Conservation (phyloP, 2,113 vertebrate species). For the Procavia capensis region DNA sequence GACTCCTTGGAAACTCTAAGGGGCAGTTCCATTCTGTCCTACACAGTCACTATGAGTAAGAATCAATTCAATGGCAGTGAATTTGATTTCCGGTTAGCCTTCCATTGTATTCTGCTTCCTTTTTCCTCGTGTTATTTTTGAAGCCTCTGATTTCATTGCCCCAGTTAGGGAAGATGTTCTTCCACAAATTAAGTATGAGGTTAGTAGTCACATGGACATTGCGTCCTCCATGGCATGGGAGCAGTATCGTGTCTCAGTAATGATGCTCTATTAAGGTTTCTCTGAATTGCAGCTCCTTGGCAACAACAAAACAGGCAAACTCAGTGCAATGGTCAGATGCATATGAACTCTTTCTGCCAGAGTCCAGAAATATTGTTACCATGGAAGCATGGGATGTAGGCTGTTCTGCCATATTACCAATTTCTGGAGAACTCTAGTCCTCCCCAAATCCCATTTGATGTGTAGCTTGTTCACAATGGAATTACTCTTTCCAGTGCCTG, state of each 20-base stretch:
- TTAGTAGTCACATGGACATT: background rate
- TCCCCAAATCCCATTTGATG: background rate
- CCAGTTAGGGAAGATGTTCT: background rate
- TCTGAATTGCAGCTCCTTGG: background rate
- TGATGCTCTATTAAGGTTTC: background rate
- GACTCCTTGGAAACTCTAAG: no score
- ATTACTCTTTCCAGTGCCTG: background rate
- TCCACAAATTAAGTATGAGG: background rate
- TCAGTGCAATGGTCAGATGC: background rate
- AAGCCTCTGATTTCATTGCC: background rate
- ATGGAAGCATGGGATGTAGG: no score
- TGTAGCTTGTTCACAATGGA: background rate
- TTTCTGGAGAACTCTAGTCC: background rate
- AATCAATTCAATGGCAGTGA: no score
- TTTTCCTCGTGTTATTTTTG: background rate
- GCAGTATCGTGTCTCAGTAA: background rate
- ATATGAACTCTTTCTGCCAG: background rate
- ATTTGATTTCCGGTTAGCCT: no score
- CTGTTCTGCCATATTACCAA: background rate
- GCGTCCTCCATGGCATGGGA: background rate
- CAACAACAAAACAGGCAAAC: background rate
- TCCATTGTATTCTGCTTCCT: background rate
- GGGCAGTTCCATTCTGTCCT: no score
- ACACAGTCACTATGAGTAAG: no score
- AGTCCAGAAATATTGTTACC: background rate